Evolutionary conservation across 92 coral and sea anemone species (phyloP), one percentile per base, ranked within the genome.

Genomic region (Desmophyllum pertusum): DNA sequence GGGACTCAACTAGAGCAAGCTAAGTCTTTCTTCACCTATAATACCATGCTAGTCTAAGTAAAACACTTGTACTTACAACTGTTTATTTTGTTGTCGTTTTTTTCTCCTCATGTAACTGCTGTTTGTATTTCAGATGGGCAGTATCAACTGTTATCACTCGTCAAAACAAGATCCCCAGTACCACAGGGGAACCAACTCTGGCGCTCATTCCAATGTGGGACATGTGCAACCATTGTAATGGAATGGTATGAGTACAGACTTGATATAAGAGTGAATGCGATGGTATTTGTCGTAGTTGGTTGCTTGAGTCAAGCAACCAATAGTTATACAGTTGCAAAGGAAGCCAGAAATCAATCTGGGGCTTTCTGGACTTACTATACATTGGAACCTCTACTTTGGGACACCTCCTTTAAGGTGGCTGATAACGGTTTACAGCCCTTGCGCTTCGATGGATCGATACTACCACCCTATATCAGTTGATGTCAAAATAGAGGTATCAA

Each of bases 121-220:
- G n/a, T 73, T 38, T 57, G 11, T 57, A 30, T 41, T 70, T 18
- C 62, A 96, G 98, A 36, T 96, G 98, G 98, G 98, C 98, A 10
- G 98, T 96, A 9, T 96, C 96, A 37, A 94, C 97, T 15, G 95
- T 96, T 11, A 96, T 92, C 91, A 96, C 98, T 11, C 93, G 98
- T 41, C 98, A 96, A 81, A 96, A 96, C 89, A 94, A 92, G 65
- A 92, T 94, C 18, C 98, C 98, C 37, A 57, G 91, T 38, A 90
- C 98, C 40, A 89, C 85, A 73, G 94, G 88, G 29, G 80, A 89
- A 57, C 85, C 86, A 63, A 89, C 91, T 31, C 88, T 95, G 78
- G 98, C 98, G 36, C 87, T 96, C 3, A 96, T 96, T 51, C 98
- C 98, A 3, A 90, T 96, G 94, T 95, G 97, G 93, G 98, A 96